A percentile compares a stretch with the other conserved stretches of the same genome.
phyloP scores from a whole-genome alignment of 2,888 invertebrate genomes.

The Brenthis ino region DNA sequence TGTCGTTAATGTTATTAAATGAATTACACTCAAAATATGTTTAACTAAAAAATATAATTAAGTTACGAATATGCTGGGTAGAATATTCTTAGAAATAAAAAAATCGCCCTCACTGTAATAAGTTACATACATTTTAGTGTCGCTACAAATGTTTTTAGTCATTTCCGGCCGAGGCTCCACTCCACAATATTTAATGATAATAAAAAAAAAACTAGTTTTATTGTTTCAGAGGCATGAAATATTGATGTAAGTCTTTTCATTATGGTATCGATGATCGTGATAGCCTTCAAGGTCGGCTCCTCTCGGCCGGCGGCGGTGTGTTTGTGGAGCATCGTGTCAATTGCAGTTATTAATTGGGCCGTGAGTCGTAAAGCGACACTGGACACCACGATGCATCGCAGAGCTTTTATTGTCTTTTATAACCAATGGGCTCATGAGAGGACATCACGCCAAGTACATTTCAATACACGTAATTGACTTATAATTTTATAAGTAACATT shows the following conservation, averaged over 20 bases:
- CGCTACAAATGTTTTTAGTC: too few species aligned
- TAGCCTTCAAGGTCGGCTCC: conserved; percentile 2
- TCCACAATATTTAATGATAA: too few species aligned
- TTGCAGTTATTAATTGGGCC: conserved; percentile 21
- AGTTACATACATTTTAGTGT: too few species aligned
- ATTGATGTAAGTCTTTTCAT: not conserved
- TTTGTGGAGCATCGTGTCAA: conserved; percentile 10
- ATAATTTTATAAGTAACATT: conserved; percentile 8
- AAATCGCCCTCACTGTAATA: too few species aligned
- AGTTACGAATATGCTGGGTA: too few species aligned
- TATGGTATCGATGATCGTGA: not conserved
- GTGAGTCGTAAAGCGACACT: not conserved
- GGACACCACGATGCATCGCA: not conserved
- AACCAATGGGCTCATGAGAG: conserved; percentile 9
- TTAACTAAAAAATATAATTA: too few species aligned
- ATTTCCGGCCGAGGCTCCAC: too few species aligned
- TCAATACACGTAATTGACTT: conserved; percentile 27
- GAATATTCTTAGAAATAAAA: too few species aligned
- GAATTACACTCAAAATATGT: too few species aligned
- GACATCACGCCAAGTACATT: conserved; percentile 27
- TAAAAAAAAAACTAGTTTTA: too few species aligned
- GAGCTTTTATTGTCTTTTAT: conserved; percentile 17
- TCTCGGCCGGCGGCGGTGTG: conserved; percentile 7
- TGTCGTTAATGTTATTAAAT: too few species aligned
- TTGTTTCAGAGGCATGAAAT: too few species aligned